Evolutionary conservation across 2,113 vertebrate genomes (phyloP), one percentile per base, ranked within the genome.

Genomic region (Oenanthe oenanthe): DNA sequence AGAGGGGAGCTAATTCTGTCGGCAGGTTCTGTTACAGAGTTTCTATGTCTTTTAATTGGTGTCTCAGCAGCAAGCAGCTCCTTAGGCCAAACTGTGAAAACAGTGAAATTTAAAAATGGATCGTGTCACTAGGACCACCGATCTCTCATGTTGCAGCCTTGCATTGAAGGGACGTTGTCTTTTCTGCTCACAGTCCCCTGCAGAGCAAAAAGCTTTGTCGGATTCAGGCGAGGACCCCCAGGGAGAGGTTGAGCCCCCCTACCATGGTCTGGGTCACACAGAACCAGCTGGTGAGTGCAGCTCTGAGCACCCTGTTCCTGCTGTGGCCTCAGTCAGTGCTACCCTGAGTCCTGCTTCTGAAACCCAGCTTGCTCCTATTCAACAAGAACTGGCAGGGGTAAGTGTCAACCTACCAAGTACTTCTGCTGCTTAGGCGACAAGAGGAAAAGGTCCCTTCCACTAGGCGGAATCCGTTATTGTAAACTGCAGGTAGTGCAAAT

Each of bases 131-230:
- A 43, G 76, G 43, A 50, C 10, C 5, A 60, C 40, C 12, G 2
- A 42, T 92, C 53, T 76, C 56, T 75, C 40, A 0, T 61, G 78
- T 74, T 84, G 81, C 88, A 93, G 80, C 96, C 96, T 92, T 78
- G 94, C 96, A 96, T 88, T 97, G 98, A 98, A 98, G 98, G 95
- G 97, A 97, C 94, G 18, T 96, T 98, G 96, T 98, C 96, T 98
- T 97, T 98, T 97, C 97, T 97, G 96, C 97, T 97, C 98, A 97
- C 97, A 98, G 98, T 97, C 97, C 96, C 96, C 97, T 97, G 96
- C 98, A 98, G 98, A 98, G 97, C 97, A 97, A 95, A 98, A 97
- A 97, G 95, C 88, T 95, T 96, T 97, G 95, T 96, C 80, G 91
- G 97, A 98, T 95, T 96, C 97, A 93, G 98, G 98, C 93, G 96